Conservation (phyloP, 2,888 invertebrate species). For the Lepidonotus clava region DNA sequence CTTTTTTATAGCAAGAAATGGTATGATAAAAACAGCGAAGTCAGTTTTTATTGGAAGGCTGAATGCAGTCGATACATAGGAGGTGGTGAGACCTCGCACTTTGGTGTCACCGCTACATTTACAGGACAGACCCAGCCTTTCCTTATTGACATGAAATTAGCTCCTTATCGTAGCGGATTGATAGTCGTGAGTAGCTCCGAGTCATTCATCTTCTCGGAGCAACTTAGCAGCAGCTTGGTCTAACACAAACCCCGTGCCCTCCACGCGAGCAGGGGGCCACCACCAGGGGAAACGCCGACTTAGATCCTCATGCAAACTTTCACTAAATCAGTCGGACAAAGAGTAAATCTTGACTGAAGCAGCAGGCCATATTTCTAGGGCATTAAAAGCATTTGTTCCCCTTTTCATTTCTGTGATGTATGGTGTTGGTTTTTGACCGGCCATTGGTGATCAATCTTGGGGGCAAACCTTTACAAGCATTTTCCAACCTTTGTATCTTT, state of each 20-base stretch:
- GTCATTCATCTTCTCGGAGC: background rate
- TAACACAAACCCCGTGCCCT: background rate
- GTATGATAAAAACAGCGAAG: no score
- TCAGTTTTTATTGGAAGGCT: no score
- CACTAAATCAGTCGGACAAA: background rate
- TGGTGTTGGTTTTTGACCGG: constrained; percentile 6
- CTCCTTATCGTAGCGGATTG: no score
- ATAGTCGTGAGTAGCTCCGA: background rate
- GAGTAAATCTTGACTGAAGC: background rate
- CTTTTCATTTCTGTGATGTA: background rate
- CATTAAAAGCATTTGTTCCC: constrained; percentile 12
- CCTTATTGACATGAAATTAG: no score
- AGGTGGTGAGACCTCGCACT: no score
- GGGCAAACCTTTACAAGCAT: background rate
- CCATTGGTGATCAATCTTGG: background rate
- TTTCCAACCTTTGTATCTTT: constrained; percentile 30
- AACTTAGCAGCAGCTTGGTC: background rate
- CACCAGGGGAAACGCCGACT: background rate
- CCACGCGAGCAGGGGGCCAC: background rate
- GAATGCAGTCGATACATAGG: no score
- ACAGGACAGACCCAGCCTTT: no score
- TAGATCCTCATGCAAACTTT: background rate
- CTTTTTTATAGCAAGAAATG: no score
- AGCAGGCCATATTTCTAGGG: background rate
- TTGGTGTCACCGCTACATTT: no score